Percentiles rank a stretch among this genome's conserved stretches.
Evolutionary conservation across 1,140 invertebrate species (phyloP).

Genomic region (Caerostris extrusa): DNA sequence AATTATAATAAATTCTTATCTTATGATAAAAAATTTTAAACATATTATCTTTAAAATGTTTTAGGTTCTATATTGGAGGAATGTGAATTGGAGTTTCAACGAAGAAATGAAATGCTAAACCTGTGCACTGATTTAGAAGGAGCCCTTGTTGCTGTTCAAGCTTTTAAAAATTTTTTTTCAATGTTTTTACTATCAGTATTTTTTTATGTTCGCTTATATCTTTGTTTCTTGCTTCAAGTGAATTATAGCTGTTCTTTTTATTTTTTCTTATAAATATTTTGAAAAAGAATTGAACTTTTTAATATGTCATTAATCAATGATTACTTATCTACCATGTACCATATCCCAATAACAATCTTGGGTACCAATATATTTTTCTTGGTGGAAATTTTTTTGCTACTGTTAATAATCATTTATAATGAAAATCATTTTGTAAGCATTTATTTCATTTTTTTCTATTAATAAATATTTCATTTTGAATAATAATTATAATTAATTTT

Average conservation of each 20-base stretch:
- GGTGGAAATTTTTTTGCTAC: no score
- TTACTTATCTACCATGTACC: no score
- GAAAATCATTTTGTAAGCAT: no score
- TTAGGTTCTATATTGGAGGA: neutral
- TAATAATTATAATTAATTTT: no score
- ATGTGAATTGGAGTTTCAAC: slow-evolving; percentile 19
- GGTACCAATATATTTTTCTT: no score
- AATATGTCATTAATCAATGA: no score
- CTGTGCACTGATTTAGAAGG: slow-evolving; percentile 32
- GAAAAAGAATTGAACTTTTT: no score
- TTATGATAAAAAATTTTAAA: neutral
- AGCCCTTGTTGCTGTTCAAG: neutral
- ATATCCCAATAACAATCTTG: no score
- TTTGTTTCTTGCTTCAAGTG: neutral
- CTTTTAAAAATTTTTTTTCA: neutral
- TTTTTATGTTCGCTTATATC: no score
- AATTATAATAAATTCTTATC: neutral
- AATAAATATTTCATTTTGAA: no score
- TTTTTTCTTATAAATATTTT: neutral
- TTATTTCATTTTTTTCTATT: no score
- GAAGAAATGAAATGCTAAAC: slow-evolving; percentile 7
- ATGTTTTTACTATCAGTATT: neutral
- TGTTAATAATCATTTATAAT: no score
- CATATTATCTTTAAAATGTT: neutral
- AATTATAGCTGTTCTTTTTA: neutral